phyloP scores from a whole-genome alignment of 2,888 invertebrate species.

The Hypolimnas misippus region DNA sequence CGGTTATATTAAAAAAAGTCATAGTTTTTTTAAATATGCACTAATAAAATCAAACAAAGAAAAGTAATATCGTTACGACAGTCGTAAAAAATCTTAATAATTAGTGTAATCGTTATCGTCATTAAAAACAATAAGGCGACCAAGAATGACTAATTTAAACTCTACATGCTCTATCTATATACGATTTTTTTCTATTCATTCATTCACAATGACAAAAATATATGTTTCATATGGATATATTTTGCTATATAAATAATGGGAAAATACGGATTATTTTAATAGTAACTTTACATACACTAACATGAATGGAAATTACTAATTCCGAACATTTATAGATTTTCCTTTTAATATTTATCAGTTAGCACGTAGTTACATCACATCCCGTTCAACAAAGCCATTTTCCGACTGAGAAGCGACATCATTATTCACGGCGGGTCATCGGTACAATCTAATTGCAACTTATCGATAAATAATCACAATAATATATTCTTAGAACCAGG shows the following conservation, averaged over 20 bases:
- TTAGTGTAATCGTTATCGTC: not conserved
- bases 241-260: not conserved
- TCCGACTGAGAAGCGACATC: conserved; percentile 38
- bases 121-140: not conserved
- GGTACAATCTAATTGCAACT: conserved; percentile 49
- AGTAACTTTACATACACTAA: not conserved
- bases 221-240: not conserved
- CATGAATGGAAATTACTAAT: conserved; percentile 19
- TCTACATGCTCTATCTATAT: conserved; percentile 1
- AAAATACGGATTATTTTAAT: not conserved
- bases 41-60: not conserved
- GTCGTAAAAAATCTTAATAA: not conserved
- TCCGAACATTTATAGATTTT: conserved; percentile 36
- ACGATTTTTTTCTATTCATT: no score
- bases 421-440: conserved; percentile 43
- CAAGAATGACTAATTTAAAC: not conserved
- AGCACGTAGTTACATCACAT: conserved; percentile 39
- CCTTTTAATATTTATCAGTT: conserved; percentile 41
- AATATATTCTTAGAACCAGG: conserved; percentile 47
- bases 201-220: no score
- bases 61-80: not conserved
- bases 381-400: conserved; percentile 38
- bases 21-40: not conserved
- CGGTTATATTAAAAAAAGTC: not conserved
- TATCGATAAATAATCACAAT: conserved; percentile 48